A percentile compares a stretch with the other conserved stretches of the same genome.
Conservation (phyloP, 2,113 vertebrate species). For the Rousettus leschenaultii region DNA sequence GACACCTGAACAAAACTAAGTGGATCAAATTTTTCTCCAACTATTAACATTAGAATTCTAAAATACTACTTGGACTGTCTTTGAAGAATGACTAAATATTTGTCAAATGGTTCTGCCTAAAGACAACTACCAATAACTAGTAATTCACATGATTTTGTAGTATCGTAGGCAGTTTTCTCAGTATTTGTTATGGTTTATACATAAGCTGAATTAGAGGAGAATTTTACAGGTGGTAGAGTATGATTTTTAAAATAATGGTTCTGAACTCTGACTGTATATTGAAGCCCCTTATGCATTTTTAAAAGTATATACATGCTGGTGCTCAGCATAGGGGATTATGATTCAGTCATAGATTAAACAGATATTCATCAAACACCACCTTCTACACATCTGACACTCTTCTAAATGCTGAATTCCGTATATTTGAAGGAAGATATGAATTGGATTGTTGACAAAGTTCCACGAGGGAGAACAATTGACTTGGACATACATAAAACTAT, state of each 20-base stretch:
- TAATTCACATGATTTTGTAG: background rate
- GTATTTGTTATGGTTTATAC: background rate
- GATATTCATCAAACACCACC: background rate
- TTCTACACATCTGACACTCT: background rate
- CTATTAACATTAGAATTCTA: background rate
- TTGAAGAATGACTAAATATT: background rate
- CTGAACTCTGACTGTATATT: background rate
- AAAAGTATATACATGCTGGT: background rate
- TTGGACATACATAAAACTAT: background rate
- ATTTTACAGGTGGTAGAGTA: background rate
- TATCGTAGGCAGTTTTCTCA: background rate
- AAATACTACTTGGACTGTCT: background rate
- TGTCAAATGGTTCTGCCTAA: background rate
- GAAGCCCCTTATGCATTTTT: background rate
- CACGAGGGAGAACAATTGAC: background rate
- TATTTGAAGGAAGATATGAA: background rate
- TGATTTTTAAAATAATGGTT: background rate
- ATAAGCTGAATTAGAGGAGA: background rate
- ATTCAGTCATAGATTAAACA: background rate
- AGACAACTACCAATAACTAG: background rate
- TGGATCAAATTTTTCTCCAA: background rate
- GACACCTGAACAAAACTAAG: background rate
- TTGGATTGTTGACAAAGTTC: background rate
- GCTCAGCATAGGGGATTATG: background rate
- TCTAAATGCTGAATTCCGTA: background rate